Conservation (phyloP, 2,113 vertebrate genomes). For the Gymnarchus niloticus region DNA sequence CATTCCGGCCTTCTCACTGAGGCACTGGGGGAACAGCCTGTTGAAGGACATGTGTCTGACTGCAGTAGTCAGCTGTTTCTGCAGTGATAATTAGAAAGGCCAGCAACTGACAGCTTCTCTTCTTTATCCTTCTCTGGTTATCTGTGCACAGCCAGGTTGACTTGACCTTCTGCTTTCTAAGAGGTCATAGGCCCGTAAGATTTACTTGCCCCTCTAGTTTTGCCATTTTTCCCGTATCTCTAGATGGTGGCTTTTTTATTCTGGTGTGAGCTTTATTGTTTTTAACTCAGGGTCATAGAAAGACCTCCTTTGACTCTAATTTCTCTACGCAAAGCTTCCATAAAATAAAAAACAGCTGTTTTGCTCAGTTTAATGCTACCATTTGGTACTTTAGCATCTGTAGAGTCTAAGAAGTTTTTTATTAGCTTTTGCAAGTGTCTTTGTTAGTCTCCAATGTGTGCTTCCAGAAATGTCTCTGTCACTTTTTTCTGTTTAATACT, state of each 20-base stretch:
- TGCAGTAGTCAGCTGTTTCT: constrained; percentile 8
- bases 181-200: neutral
- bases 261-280: neutral
- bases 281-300: neutral
- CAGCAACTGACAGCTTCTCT: neutral
- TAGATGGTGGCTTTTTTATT: neutral
- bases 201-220: constrained; percentile 1
- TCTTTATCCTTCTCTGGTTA: neutral
- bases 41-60: neutral
- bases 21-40: neutral
- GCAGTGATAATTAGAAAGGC: constrained; percentile 20
- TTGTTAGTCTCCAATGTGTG: neutral
- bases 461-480: neutral
- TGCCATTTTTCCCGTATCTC: neutral
- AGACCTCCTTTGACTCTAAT: neutral
- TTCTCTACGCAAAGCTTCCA: neutral
- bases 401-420: neutral
- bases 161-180: constrained; percentile 6
- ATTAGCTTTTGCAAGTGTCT: neutral
- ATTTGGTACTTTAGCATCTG: neutral
- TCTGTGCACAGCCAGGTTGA: neutral
- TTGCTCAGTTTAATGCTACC: neutral
- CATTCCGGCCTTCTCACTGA: neutral
- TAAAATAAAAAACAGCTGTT: neutral
- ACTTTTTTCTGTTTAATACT: neutral